Evolutionary conservation across 2,113 vertebrate genomes (phyloP), one percentile per base, ranked within the genome.

Genomic region (Arvicanthis niloticus): DNA sequence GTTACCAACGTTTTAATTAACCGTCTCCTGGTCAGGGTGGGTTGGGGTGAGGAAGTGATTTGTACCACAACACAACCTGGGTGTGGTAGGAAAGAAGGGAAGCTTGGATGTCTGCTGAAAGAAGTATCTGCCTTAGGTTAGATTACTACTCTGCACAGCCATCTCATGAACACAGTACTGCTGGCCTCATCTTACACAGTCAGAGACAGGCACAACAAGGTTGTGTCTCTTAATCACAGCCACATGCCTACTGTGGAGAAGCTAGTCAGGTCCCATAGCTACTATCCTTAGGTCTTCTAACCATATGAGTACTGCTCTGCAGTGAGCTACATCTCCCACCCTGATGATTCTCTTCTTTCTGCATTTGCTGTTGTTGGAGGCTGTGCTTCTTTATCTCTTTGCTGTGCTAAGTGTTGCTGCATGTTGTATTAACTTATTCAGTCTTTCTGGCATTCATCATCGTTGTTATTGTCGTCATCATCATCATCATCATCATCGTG

Each of bases 1-100:
- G 8, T 86, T 81, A 72, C 89, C 45, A 10, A 67, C 29, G 88
- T 84, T 93, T 70, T 56, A 88, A 29, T 82, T 45, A 96, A 67
- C 58, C 24, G 9, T 91, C 34, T 24, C 53, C 86, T 81, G 24
- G 19, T 80, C 26, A 15, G 37, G 56, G 29, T 73, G 10, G 45
- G 29, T 26, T 86, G 26, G 10, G 40, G 13, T 88, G 42, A 15
- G 65, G 70, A n/a, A 29, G 24, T 77, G n/a, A 13, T 91, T 60
- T 60, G n/a, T 24, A 60, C 48, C 19, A 88, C 77, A 70, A 65
- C 12, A 56, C 89, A 78, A 45, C 22, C 53, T 42, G 51, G 4
- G 1, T 65, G 34, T 85, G 60, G 68, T 72, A 51, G 45, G 67
- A 19, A 65, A 60, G 60, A 56, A 68, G 62, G 75, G 48, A 82